phyloP scores from a whole-genome alignment of 2,888 invertebrate species.

The Branchipolynoe longqiensis region DNA sequence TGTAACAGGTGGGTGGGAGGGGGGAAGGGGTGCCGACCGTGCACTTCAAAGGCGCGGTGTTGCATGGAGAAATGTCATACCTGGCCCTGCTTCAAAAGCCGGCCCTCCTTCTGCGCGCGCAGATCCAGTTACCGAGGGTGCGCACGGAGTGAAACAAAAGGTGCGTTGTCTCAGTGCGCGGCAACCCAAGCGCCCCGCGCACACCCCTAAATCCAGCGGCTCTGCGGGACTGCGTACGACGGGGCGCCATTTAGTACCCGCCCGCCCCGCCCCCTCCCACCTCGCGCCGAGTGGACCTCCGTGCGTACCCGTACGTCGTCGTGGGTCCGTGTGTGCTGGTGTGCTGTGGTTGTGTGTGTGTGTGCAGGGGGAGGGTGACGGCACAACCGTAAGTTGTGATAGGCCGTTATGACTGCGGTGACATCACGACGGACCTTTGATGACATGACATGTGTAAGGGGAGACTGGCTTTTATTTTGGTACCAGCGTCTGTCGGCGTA shows the following conservation, averaged over 20 bases:
- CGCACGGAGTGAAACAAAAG: neutral
- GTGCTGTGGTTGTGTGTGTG: neutral
- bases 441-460: conserved; percentile 28
- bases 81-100: conserved; percentile 32
- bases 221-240: too few species aligned
- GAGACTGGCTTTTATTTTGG: neutral
- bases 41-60: conserved; percentile 22
- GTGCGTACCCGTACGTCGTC: too few species aligned
- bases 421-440: conserved; percentile 8
- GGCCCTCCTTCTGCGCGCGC: neutral
- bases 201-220: neutral
- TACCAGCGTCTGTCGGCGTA: neutral
- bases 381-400: too few species aligned
- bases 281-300: too few species aligned
- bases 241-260: too few species aligned
- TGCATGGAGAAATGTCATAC: conserved; percentile 53
- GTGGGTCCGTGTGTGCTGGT: too few species aligned
- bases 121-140: conserved; percentile 19
- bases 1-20: conserved; percentile 54
- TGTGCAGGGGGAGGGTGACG: neutral
- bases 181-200: neutral
- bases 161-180: neutral
- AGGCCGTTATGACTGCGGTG: neutral
- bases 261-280: too few species aligned
- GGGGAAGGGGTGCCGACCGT: neutral